These are phyloP conservation scores for Halcyon chelicuti DNA, from an alignment of 2,797 vertebrate genomes.

Conservation along the genomic window DNA sequence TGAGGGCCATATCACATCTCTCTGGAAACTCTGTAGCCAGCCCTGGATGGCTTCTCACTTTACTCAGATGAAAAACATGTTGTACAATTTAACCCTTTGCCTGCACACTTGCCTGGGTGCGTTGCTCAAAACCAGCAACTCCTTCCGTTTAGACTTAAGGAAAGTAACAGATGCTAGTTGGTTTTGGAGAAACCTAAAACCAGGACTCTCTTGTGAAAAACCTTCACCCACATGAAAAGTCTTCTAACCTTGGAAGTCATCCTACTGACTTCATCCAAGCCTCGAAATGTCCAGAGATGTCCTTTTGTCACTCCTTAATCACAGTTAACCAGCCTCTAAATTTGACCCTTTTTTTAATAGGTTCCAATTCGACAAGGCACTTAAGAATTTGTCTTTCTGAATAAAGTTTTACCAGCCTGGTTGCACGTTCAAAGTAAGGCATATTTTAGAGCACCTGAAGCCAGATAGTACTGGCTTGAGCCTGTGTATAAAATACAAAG, in stretches of 20 bases:
- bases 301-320: background rate
- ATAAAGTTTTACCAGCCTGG: background rate
- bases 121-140: background rate
- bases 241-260: background rate
- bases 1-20: constrained; percentile 41
- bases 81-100: constrained; percentile 51
- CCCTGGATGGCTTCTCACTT: constrained; percentile 58
- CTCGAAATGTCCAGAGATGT: background rate
- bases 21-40: constrained; percentile 33
- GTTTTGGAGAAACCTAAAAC: background rate
- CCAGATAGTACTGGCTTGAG: background rate
- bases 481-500: background rate
- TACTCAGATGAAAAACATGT: constrained; percentile 40
- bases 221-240: background rate
- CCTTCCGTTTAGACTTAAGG: background rate
- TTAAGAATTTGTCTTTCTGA: background rate
- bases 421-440: background rate
- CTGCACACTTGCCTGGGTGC: background rate
- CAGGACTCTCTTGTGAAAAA: background rate
- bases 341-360: background rate
- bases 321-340: background rate
- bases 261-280: background rate
- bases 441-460: background rate
- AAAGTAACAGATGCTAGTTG: background rate
- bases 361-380: background rate